Conservation (phyloP, 2,888 invertebrate species). For the Junonia oenone region DNA sequence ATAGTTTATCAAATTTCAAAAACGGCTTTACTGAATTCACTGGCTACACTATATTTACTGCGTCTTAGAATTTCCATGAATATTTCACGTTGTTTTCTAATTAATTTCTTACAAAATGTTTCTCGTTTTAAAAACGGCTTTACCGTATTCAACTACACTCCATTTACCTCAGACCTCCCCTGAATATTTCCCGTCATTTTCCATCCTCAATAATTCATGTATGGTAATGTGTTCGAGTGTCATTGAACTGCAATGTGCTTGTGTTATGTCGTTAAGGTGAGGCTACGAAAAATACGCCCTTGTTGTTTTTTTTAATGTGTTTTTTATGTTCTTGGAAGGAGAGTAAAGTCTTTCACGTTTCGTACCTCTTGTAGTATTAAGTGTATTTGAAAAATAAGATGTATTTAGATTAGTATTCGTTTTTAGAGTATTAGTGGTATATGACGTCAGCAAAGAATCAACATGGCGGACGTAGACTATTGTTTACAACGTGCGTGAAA, state of each 20-base stretch:
- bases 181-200: conserved; percentile 42
- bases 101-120: too few species aligned
- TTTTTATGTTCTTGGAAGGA: background rate
- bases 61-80: conserved; percentile 32
- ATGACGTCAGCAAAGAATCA: too few species aligned
- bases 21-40: background rate
- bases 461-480: too few species aligned
- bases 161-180: conserved; percentile 31
- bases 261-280: background rate
- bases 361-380: too few species aligned
- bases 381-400: too few species aligned
- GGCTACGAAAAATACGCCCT: background rate
- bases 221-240: conserved; percentile 36
- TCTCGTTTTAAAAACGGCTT: too few species aligned
- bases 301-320: background rate
- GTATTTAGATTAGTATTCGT: too few species aligned
- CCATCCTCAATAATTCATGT: conserved; percentile 49
- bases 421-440: too few species aligned
- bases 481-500: too few species aligned
- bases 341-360: too few species aligned
- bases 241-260: background rate
- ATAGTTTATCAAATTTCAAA: conserved; percentile 2
- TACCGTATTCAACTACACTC: conserved; percentile 1
- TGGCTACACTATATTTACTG: conserved; percentile 26
- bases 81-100: conserved; percentile 40